These are phyloP conservation scores for Tylochromis polylepis DNA, from an alignment of 2,113 vertebrate species.

Conservation along the genomic window DNA sequence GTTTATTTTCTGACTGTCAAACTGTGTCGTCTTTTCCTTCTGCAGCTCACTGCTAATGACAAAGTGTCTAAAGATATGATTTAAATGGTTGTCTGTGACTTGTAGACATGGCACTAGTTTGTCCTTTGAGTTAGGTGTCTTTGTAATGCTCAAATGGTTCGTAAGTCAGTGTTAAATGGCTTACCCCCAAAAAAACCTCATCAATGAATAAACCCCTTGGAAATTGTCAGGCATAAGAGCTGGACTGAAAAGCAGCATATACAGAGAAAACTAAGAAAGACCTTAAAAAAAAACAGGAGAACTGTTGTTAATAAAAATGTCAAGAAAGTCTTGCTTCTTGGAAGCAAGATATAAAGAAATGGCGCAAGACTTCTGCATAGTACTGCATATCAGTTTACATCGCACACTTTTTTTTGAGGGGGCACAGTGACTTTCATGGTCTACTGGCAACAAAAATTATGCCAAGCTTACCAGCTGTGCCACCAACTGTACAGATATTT, in stretches of 20 bases:
- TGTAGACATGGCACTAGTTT: neutral
- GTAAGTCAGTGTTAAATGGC: neutral
- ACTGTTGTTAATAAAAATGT: neutral
- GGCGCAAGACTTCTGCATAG: neutral
- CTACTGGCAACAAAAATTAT: neutral
- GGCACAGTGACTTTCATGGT: neutral
- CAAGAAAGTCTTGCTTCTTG: neutral
- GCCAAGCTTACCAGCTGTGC: neutral
- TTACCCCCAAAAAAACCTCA: rapidly evolving
- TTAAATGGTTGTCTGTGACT: neutral
- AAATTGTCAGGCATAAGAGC: neutral
- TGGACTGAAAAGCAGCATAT: neutral
- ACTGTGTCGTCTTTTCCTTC: neutral
- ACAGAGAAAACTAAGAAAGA: neutral
- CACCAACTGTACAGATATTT: neutral
- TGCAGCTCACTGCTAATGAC: neutral
- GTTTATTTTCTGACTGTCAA: neutral
- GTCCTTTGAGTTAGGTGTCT: neutral
- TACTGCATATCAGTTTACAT: neutral
- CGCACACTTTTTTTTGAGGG: neutral
- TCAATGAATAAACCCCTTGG: neutral
- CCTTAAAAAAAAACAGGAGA: neutral
- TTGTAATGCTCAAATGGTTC: neutral
- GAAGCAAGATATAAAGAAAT: neutral
- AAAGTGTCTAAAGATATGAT: neutral